Evolutionary conservation across 53 echinoderm and acorn worm species (phyloP), one percentile per base, ranked within the genome.

Genomic region (Mesocentrotus franciscanus): DNA sequence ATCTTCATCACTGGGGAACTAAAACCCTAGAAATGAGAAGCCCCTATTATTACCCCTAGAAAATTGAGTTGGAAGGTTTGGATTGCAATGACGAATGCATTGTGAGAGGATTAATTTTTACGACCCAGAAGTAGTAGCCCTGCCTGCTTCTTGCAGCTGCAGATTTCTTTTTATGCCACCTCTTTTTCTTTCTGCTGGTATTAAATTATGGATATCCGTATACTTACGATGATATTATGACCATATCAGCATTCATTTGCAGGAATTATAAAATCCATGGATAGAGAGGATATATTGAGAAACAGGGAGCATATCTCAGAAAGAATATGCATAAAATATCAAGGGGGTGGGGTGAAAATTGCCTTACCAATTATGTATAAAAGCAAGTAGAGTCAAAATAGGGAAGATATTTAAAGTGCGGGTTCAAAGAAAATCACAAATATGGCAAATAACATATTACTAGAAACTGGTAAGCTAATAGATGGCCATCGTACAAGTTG

Each of bases 81-180:
- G 33, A 85, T 56, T 56, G 85, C 85, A 24, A 85, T 85, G 85
- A 85, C 56, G 85, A 85, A 85, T 85, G 57, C 85, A 85, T 85
- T 56, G 56, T 85, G 85, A 85, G 85, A 49, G 85, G 85, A 85
- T 85, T 85, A 85, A 85, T 85, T 85, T 61, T 85, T 85, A 85
- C n/a, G 85, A 58, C n/a, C 24, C n/a, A 57, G 57, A 57, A 85
- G 85, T 26, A 85, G 26, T 26, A 85, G 26, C 58, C 27, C 9
- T 1, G 85, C 24, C 85, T 85, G 85, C 85, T 36, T 16, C 61
- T 74, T 58, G 85, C 85, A 85, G 85, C 85, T 85, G 85, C 85
- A 57, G 56, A 36, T 85, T 85, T 85, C 56, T 57, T 56, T 14
- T 27, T 24, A 57, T 24, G 5, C 85, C 85, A 18, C 79, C 56